A percentile compares a stretch with the other conserved stretches of the same genome.
Conservation (phyloP, 1,140 invertebrate species). For the Papilio polyxenes region DNA sequence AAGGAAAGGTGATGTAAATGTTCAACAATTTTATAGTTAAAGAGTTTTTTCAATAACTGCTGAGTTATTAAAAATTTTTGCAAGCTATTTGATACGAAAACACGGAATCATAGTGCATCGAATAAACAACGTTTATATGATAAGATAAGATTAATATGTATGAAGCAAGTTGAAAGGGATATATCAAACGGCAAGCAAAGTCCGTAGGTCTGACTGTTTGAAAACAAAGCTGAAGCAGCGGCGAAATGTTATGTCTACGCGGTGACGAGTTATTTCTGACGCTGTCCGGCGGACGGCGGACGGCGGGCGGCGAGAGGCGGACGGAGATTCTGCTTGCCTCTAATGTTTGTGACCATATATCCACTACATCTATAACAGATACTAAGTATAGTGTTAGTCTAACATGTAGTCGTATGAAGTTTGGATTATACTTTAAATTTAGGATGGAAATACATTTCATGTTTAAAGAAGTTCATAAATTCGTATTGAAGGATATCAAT, state of each 20-base stretch:
- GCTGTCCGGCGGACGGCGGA: neutral
- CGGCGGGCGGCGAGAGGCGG: too few relatives aligned
- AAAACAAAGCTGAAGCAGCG: slow-evolving; percentile 40
- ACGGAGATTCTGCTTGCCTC: neutral
- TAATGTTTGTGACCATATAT: slow-evolving; percentile 18
- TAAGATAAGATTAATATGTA: neutral
- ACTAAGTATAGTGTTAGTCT: too few relatives aligned
- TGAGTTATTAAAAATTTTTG: neutral
- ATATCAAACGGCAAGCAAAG: slow-evolving; percentile 19
- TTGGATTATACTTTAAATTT: too few relatives aligned
- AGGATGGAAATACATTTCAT: too few relatives aligned
- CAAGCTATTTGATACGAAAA: neutral
- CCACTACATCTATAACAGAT: neutral
- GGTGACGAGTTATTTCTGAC: slow-evolving; percentile 40
- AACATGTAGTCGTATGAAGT: too few relatives aligned
- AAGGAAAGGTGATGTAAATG: too few relatives aligned
- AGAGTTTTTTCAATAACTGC: neutral
- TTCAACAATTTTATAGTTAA: too few relatives aligned
- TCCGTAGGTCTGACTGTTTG: slow-evolving; percentile 20
- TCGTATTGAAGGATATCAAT: too few relatives aligned
- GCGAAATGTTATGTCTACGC: slow-evolving; percentile 45
- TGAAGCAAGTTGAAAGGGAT: neutral
- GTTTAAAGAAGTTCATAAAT: too few relatives aligned
- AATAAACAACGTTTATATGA: too few relatives aligned
- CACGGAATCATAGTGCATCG: neutral